Percentiles rank a stretch among this genome's conserved stretches.
phyloP scores from a whole-genome alignment of 2,113 vertebrate genomes.

The Zosterops hypoxanthus region DNA sequence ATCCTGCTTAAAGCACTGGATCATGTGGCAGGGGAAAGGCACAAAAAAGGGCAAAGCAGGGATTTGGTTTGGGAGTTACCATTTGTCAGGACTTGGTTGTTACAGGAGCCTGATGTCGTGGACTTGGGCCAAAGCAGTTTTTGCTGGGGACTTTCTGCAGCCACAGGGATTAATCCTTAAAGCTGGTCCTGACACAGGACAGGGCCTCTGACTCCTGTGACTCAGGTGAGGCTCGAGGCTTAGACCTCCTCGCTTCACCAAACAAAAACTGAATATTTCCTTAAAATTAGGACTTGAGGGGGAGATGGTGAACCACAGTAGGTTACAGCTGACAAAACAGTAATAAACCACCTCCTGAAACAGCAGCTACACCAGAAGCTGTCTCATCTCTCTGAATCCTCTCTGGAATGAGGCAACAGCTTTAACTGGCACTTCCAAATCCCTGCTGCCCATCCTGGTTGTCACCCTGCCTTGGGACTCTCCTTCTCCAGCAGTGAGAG shows the following conservation, averaged over 20 bases:
- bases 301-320: not conserved
- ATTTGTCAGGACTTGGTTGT: not conserved
- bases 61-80: not conserved
- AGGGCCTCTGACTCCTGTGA: not conserved
- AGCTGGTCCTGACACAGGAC: not conserved
- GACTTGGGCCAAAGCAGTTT: not conserved
- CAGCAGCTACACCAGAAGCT: not conserved
- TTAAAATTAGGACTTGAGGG: not conserved
- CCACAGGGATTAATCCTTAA: not conserved
- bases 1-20: accelerated
- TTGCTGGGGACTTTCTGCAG: not conserved
- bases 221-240: not conserved
- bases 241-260: accelerated
- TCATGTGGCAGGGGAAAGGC: not conserved
- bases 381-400: not conserved
- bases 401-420: not conserved
- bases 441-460: not conserved
- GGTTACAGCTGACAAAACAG: not conserved
- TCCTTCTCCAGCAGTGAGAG: not conserved
- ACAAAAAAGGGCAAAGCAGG: not conserved
- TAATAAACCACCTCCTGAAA: not conserved
- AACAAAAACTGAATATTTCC: not conserved
- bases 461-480: not conserved
- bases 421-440: not conserved
- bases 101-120: not conserved